Percentiles rank a stretch among this genome's conserved stretches.
phyloP scores from a whole-genome alignment of 35 echinoderm and acorn worm species.

The Strongylocentrotus purpuratus region DNA sequence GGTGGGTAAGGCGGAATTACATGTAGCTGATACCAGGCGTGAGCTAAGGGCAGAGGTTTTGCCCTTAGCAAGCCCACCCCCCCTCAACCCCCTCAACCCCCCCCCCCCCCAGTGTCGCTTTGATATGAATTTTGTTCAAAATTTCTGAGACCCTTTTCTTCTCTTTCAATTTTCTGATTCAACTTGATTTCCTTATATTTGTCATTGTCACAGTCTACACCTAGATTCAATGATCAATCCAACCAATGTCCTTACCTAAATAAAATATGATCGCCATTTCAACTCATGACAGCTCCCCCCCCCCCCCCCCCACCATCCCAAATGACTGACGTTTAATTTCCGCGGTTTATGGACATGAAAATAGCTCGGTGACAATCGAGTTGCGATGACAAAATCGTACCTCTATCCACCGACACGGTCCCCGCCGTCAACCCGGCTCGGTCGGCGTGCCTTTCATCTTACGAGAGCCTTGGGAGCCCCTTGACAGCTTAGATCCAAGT shows the following conservation, averaged over 20 bases:
- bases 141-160: too few relatives aligned
- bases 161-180: too few relatives aligned
- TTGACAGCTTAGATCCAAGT: not conserved
- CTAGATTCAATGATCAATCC: not conserved
- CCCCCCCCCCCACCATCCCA: too few relatives aligned
- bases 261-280: not conserved
- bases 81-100: too few relatives aligned
- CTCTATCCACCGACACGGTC: not conserved
- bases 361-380: not conserved
- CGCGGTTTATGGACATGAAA: conserved; percentile 5
- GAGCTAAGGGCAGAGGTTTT: too few relatives aligned
- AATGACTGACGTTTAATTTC: not conserved
- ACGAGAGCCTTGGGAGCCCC: not conserved
- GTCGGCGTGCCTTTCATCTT: not conserved
- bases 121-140: too few relatives aligned
- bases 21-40: too few relatives aligned
- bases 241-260: not conserved
- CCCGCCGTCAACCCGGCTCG: not conserved
- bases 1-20: too few relatives aligned
- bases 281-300: not conserved
- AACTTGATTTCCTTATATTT: too few relatives aligned
- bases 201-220: too few relatives aligned
- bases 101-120: too few relatives aligned
- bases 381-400: not conserved
- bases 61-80: too few relatives aligned